phyloP scores from a whole-genome alignment of 2,888 invertebrate genomes.

The Zaprionus lineosus region DNA sequence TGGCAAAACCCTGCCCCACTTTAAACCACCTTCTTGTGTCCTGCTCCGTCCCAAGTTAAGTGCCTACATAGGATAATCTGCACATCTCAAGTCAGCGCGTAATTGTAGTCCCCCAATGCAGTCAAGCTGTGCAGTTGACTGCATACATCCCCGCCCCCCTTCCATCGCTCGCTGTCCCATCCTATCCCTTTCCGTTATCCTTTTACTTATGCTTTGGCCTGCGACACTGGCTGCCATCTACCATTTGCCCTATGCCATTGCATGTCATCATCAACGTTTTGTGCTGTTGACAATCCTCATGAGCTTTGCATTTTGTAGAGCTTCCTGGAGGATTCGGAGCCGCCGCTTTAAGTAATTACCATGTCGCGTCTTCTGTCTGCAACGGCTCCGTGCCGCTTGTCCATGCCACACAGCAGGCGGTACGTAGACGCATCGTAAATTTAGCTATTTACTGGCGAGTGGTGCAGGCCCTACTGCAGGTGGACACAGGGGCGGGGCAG shows the following conservation, averaged over 20 bases:
- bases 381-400: constrained; percentile 22
- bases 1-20: constrained; percentile 3
- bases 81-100: constrained; percentile 72
- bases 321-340: constrained; percentile 30
- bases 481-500: not conserved
- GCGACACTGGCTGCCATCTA: constrained; percentile 8
- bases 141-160: constrained; percentile 17
- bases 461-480: not conserved
- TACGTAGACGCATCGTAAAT: constrained; percentile 30
- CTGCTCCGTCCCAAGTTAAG: constrained; percentile 64
- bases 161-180: too few species aligned
- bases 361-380: constrained; percentile 36
- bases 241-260: not conserved
- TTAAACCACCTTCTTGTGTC: constrained; percentile 7
- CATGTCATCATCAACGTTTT: constrained; percentile 45
- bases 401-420: constrained; percentile 34
- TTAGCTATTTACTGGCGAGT: constrained; percentile 23
- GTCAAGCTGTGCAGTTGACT: constrained; percentile 63
- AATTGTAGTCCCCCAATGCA: constrained; percentile 56
- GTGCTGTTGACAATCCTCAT: constrained; percentile 40
- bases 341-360: constrained; percentile 71
- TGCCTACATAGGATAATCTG: constrained; percentile 78
- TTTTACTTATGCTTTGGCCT: not conserved
- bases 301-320: constrained; percentile 46
- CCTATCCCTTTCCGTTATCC: not conserved